Percentiles rank a stretch among this genome's conserved stretches.
phyloP scores from a whole-genome alignment of 2,888 invertebrate species.

The Cecidostiba fungosa region DNA sequence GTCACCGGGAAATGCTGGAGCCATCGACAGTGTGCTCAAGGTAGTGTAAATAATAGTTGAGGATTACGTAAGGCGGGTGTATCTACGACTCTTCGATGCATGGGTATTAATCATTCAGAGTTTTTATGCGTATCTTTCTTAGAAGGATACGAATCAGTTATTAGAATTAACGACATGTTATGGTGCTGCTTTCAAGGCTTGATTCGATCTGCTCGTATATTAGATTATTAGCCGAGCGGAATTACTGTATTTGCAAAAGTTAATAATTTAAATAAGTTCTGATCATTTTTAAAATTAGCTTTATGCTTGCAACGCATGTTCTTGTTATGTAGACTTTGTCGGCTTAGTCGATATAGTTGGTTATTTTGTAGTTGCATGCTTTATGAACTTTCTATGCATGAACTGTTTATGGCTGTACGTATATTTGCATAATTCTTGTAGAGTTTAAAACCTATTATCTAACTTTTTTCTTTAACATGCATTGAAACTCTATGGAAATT shows the following conservation, averaged over 20 bases:
- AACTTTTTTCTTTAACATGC: background rate
- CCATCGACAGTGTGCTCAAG: constrained; percentile 73
- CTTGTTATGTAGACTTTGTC: background rate
- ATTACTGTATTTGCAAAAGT: constrained; percentile 26
- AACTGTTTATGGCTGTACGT: background rate
- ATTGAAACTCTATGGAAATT: background rate
- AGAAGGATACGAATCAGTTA: constrained; percentile 5
- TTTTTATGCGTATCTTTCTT: background rate
- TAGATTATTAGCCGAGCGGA: background rate
- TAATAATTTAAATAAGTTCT: constrained; percentile 19
- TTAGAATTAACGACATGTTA: constrained; percentile 31
- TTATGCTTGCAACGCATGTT: background rate
- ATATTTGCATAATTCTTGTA: background rate
- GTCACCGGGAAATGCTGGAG: constrained; percentile 71
- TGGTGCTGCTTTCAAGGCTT: background rate
- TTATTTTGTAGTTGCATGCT: constrained; percentile 30
- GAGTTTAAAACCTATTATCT: background rate
- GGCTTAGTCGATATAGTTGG: background rate
- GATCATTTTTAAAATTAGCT: background rate
- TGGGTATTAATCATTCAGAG: background rate
- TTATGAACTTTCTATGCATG: constrained; percentile 13
- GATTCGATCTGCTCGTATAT: background rate
- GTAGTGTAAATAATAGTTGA: constrained; percentile 64
- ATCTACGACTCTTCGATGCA: background rate
- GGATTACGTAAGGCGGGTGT: background rate